Conservation (phyloP, 2,113 vertebrate species). For the Limanda limanda region DNA sequence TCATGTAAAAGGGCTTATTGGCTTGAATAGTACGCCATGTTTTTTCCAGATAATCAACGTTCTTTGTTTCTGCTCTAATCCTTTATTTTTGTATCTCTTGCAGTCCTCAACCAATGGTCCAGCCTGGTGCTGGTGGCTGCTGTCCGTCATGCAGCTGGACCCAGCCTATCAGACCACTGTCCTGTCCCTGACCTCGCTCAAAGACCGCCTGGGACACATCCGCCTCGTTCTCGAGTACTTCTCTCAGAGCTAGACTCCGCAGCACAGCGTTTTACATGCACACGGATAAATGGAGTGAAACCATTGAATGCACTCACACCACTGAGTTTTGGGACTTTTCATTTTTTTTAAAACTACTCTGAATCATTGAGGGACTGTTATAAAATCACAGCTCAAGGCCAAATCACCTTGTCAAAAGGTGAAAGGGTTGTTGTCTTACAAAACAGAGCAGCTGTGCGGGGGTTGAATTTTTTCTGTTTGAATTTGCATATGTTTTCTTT, state of each 20-base stretch:
- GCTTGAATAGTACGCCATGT: background rate
- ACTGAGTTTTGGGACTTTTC: background rate
- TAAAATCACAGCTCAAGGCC: conserved; percentile 26
- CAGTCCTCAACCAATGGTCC: conserved; percentile 84
- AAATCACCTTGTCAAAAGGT: conserved; percentile 19
- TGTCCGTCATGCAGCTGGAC: conserved; percentile 86
- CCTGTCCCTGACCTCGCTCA: conserved; percentile 86
- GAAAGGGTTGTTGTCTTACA: conserved; percentile 10
- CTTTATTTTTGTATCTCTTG: background rate
- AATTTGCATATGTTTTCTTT: conserved; percentile 22
- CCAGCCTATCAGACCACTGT: conserved; percentile 85
- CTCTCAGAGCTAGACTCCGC: conserved; percentile 79
- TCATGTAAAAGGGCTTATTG: background rate
- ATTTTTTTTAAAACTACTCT: conserved; percentile 3
- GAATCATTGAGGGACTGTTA: background rate
- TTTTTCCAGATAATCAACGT: background rate
- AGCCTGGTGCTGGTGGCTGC: conserved; percentile 87
- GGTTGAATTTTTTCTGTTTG: conserved; percentile 6
- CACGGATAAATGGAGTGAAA: conserved; percentile 30
- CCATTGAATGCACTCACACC: conserved; percentile 10
- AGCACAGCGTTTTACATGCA: background rate
- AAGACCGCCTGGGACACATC: conserved; percentile 85
- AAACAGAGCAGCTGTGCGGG: background rate
- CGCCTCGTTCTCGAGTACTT: conserved; percentile 85
- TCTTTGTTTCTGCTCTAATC: background rate